Conservation (phyloP, 2,113 vertebrate species). For the Xiphophorus maculatus region DNA sequence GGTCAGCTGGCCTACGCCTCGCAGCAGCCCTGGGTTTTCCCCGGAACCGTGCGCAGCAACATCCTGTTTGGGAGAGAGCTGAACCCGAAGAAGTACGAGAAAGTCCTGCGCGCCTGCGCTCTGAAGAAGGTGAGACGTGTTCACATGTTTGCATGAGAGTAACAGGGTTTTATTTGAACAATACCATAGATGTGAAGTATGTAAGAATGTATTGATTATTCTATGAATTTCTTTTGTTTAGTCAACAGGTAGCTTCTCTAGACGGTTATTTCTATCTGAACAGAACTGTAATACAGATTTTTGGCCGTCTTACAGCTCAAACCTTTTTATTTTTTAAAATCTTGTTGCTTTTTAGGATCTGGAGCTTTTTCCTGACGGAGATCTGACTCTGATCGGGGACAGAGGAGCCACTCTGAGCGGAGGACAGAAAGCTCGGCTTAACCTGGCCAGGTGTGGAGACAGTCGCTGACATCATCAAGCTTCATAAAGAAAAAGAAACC, state of each 20-base stretch:
- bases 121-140: constrained; percentile 86
- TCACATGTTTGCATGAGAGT: no score
- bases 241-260: no score
- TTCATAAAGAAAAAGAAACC: no score
- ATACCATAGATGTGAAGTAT: no score
- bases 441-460: constrained; percentile 87
- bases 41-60: constrained; percentile 94
- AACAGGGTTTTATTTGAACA: no score
- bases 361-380: constrained; percentile 87
- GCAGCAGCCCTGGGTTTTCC: constrained; percentile 96
- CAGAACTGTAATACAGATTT: no score
- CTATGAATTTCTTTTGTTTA: no score
- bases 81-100: constrained; percentile 86
- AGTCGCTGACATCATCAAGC: not conserved
- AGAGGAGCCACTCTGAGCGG: constrained; percentile 92
- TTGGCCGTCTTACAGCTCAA: no score
- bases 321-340: no score
- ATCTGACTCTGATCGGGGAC: constrained; percentile 92
- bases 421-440: constrained; percentile 96
- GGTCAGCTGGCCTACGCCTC: constrained; percentile 91
- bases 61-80: constrained; percentile 93
- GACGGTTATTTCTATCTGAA: no score
- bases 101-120: constrained; percentile 88
- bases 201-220: no score
- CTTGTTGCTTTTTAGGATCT: constrained; percentile 82